Evolutionary conservation across 1,140 invertebrate genomes (phyloP).

Genomic region (Leptoteleia sp.): DNA sequence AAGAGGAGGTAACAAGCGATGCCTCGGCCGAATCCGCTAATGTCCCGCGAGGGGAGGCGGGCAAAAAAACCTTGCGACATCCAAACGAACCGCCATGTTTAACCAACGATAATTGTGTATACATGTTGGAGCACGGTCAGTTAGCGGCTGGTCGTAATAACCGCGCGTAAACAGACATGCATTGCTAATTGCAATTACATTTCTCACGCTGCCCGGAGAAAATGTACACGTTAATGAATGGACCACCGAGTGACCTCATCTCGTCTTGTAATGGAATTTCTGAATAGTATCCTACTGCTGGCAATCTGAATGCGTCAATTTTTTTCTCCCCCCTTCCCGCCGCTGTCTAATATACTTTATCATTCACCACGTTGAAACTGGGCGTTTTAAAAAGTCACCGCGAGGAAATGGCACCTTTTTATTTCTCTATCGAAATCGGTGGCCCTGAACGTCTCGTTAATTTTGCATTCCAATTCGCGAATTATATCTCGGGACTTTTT

Average conservation of each 20-base stretch:
- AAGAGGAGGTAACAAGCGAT: constrained; percentile 6
- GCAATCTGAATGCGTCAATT: background rate
- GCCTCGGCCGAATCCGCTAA: constrained; percentile 15
- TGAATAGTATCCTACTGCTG: constrained; percentile 54
- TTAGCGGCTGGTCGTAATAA: constrained; percentile 44
- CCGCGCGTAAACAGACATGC: constrained; percentile 48
- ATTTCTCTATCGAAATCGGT: too few relatives aligned
- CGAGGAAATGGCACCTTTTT: too few relatives aligned
- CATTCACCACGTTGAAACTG: too few relatives aligned
- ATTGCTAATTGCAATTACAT: constrained; percentile 64
- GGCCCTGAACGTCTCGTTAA: too few relatives aligned
- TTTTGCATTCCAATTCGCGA: too few relatives aligned
- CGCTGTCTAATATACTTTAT: too few relatives aligned
- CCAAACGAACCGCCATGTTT: constrained; percentile 22
- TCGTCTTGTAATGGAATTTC: constrained; percentile 74
- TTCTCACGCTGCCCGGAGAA: constrained; percentile 62
- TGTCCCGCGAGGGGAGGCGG: constrained; percentile 1
- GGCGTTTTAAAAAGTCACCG: too few relatives aligned
- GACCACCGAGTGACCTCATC: constrained; percentile 71
- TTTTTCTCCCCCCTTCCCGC: too few relatives aligned
- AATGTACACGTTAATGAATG: constrained; percentile 71
- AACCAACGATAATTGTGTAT: constrained; percentile 47
- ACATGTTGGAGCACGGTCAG: constrained; percentile 28
- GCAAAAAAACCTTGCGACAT: constrained; percentile 16
- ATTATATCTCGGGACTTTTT: too few relatives aligned